phyloP scores from a whole-genome alignment of 2,113 vertebrate genomes.

The Podocnemis expansa region DNA sequence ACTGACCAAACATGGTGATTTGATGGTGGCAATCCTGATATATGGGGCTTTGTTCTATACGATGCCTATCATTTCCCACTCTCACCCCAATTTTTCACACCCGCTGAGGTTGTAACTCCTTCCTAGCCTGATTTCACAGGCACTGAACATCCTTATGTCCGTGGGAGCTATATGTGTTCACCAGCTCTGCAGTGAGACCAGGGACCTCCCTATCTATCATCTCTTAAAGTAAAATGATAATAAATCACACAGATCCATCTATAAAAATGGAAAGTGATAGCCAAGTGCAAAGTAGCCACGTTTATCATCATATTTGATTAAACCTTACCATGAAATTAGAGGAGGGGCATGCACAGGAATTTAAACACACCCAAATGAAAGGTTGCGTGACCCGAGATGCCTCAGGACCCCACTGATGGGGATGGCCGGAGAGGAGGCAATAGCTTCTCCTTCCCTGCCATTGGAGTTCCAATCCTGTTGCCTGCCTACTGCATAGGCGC shows the following conservation, averaged over 20 bases:
- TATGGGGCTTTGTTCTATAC: too few relatives aligned
- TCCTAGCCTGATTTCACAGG: neutral
- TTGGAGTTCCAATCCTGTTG: too few relatives aligned
- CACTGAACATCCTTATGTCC: neutral
- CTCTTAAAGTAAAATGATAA: neutral
- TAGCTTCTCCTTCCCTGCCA: too few relatives aligned
- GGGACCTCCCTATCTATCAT: conserved; percentile 25
- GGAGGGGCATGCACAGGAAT: neutral
- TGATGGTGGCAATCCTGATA: too few relatives aligned
- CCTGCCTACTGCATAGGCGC: too few relatives aligned
- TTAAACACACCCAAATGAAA: too few relatives aligned
- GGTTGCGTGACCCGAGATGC: too few relatives aligned
- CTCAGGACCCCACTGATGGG: too few relatives aligned
- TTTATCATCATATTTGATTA: conserved; percentile 11
- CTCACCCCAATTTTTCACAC: too few relatives aligned
- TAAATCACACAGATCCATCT: neutral
- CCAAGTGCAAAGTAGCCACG: neutral
- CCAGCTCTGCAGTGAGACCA: neutral
- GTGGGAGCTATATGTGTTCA: neutral
- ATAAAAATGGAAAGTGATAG: neutral
- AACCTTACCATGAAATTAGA: neutral
- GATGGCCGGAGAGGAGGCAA: too few relatives aligned
- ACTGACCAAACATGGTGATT: too few relatives aligned
- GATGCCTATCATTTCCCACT: too few relatives aligned
- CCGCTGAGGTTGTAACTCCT: neutral